Percentiles rank a stretch among this genome's conserved stretches.
phyloP scores from a whole-genome alignment of 1,140 invertebrate species.

The Hyles euphorbiae region DNA sequence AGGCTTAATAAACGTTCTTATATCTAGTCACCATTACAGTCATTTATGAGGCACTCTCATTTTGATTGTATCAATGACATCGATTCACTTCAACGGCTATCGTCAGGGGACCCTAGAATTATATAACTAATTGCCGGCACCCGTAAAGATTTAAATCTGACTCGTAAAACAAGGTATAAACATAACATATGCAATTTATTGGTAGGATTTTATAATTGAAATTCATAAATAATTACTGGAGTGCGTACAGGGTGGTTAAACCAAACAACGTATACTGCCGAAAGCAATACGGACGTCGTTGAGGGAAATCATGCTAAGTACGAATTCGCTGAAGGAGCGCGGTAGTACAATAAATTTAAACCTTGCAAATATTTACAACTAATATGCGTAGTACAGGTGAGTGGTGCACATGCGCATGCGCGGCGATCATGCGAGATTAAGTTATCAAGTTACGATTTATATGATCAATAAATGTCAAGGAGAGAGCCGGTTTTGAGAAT shows the following conservation, averaged over 20 bases:
- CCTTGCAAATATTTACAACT: conserved; percentile 1
- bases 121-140: conserved; percentile 20
- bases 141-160: conserved; percentile 24
- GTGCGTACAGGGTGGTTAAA: neutral
- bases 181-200: conserved; percentile 24
- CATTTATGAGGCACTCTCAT: conserved; percentile 1
- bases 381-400: conserved; percentile 5
- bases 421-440: conserved; percentile 33
- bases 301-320: too few relatives aligned
- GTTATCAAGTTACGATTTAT: conserved; percentile 43
- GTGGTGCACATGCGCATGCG: conserved; percentile 13
- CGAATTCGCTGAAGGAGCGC: too few relatives aligned
- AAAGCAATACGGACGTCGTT: too few relatives aligned
- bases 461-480: conserved; percentile 33
- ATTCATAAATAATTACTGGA: conserved; percentile 17
- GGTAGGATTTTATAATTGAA: conserved; percentile 34
- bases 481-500: conserved; percentile 10
- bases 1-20: too few relatives aligned
- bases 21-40: too few relatives aligned
- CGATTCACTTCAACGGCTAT: neutral
- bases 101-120: conserved; percentile 1
- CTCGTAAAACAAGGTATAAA: conserved; percentile 22
- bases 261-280: too few relatives aligned
- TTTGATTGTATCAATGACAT: conserved; percentile 4
- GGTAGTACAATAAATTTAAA: neutral